These are phyloP conservation scores for Stenolophus ochropezus DNA, from an alignment of 2,888 invertebrate species.

Conservation along the genomic window DNA sequence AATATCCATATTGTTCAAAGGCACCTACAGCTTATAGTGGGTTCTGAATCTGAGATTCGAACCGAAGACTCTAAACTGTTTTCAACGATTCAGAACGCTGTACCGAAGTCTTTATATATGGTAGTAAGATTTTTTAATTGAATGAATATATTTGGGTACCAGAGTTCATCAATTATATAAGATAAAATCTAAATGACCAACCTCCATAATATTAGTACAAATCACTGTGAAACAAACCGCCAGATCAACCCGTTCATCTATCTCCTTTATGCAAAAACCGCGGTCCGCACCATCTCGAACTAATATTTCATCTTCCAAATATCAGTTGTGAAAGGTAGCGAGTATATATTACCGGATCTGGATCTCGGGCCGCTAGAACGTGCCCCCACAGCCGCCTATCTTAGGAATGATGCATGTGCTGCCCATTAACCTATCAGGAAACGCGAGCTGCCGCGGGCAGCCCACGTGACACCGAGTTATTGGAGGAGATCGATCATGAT, in stretches of 20 bases:
- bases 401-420: slow-evolving; percentile 56
- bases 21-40: too few relatives aligned
- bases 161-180: background rate
- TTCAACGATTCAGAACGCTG: too few relatives aligned
- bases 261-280: background rate
- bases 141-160: too few relatives aligned
- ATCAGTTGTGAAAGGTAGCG: slow-evolving; percentile 38
- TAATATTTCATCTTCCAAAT: slow-evolving; percentile 38
- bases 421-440: slow-evolving; percentile 56
- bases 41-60: too few relatives aligned
- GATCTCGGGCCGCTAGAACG: background rate
- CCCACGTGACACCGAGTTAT: slow-evolving; percentile 49
- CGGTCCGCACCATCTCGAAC: background rate
- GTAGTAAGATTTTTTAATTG: too few relatives aligned
- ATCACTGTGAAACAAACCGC: background rate
- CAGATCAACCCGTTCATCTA: background rate
- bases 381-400: slow-evolving; percentile 39
- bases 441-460: slow-evolving; percentile 48
- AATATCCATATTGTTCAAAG: too few relatives aligned
- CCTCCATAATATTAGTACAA: background rate
- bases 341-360: slow-evolving; percentile 45
- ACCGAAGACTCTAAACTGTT: too few relatives aligned
- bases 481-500: slow-evolving; percentile 45
- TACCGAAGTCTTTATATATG: too few relatives aligned
- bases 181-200: background rate